Base-by-base conservation (phyloP, 2,797 vertebrate genomes). In the Sylvilagus floridanus region DNA sequence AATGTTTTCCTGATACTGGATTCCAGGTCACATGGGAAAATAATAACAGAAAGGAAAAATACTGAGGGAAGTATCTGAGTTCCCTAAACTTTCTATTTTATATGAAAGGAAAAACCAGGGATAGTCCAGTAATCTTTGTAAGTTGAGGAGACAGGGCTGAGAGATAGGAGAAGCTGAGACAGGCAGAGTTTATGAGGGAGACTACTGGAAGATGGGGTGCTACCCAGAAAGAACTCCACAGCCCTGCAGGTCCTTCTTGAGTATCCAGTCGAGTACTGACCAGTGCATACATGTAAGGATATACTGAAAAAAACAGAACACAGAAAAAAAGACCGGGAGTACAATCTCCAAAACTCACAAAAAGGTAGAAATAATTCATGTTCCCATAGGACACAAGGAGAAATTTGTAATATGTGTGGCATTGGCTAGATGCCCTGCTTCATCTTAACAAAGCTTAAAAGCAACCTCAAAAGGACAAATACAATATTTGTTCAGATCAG, bases 381-480 rank as follows among this genome's bases (percentile, higher is more conserved):
- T 60, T 87, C 28, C 35, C 22, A 32, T 66, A 42, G 68, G 26
- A 83, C 50, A 72, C 26, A 87, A 30, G 28, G 35, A 32, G 93
- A 93, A 87, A 83, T 22, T 78, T 83, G 19, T 54, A 32, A 77
- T 90, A 77, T 13, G 72, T 37, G 60, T 6, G 19, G 5, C 37
- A 60, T 24, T 71, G 26, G 14, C 12, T 71, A 37, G 76, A 72
- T 73, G 17, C 37, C 77, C n/a, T 94, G 22, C n/a, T 94, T 90
- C 50, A 78, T 54, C 28, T 35, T 66, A 90, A 77, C 35, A 73
- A 78, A 94, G 17, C 32, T 92, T 77, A 87, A 90, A 86, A 90
- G 8, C 21, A 77, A 62, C 7, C 7, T 60, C 37, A 84, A 87
- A 68, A 90, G 24, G 37, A 84, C 13, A 77, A 86, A 87, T 72